These are phyloP conservation scores for Tetragonula clypearis DNA, from an alignment of 1,140 invertebrate species.

Conservation along the genomic window DNA sequence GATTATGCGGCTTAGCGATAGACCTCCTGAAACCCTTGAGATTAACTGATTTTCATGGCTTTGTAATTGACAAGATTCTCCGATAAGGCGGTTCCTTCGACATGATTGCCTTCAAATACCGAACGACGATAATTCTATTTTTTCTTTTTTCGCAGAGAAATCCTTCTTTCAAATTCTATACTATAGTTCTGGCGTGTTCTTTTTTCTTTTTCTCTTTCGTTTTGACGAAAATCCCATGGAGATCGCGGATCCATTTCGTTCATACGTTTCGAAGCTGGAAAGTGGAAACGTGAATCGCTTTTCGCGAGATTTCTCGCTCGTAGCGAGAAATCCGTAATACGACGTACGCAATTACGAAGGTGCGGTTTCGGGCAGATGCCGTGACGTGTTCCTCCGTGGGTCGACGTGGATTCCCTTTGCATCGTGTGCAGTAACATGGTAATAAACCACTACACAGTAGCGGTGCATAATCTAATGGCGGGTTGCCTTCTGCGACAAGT, in stretches of 20 bases:
- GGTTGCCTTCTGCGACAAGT: slow-evolving; percentile 31
- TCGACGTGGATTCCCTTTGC: slow-evolving; percentile 27
- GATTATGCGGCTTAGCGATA: slow-evolving; percentile 19
- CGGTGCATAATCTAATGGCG: slow-evolving; percentile 62
- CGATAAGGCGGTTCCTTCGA: not conserved
- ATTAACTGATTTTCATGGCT: not conserved
- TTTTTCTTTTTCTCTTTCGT: not conserved
- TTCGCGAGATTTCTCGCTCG: not conserved
- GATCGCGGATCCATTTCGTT: not conserved
- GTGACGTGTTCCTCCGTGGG: slow-evolving; percentile 27
- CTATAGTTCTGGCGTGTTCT: not conserved
- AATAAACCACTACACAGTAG: slow-evolving; percentile 55
- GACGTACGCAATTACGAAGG: slow-evolving; percentile 15
- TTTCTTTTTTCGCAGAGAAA: not conserved
- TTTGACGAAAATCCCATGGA: not conserved
- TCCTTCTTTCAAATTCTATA: not conserved
- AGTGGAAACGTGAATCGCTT: not conserved
- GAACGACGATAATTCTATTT: not conserved
- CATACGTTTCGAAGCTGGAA: not conserved
- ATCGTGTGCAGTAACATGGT: slow-evolving; percentile 43
- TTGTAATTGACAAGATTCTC: not conserved
- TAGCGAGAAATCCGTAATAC: not conserved
- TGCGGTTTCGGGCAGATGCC: not conserved
- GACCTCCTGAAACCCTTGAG: not conserved
- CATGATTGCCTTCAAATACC: too few relatives aligned